Conservation (phyloP, 2,888 invertebrate genomes). For the Nysson spinosus region DNA sequence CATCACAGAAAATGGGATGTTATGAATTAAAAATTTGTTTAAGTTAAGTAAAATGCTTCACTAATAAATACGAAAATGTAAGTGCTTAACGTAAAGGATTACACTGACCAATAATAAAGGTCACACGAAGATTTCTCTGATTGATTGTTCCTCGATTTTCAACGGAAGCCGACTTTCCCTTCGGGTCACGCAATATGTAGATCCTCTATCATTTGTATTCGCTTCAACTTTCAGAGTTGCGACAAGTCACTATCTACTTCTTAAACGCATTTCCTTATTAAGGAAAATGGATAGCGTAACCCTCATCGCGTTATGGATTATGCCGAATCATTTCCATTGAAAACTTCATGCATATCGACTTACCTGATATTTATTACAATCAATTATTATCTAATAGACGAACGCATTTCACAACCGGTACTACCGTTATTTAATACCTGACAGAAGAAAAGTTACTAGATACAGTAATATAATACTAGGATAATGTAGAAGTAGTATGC, state of each 20-base stretch:
- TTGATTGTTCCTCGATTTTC: constrained; percentile 23
- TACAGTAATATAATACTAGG: too few species aligned
- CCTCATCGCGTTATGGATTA: background rate
- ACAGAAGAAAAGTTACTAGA: too few species aligned
- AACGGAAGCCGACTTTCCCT: constrained; percentile 42
- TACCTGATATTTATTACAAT: background rate
- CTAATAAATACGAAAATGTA: too few species aligned
- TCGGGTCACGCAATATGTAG: constrained; percentile 19
- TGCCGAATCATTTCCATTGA: background rate
- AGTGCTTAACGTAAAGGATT: constrained; percentile 22
- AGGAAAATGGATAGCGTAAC: constrained; percentile 13
- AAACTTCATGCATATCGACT: too few species aligned
- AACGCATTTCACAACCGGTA: too few species aligned
- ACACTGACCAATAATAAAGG: constrained; percentile 22
- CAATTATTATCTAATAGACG: too few species aligned
- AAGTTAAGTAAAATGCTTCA: too few species aligned
- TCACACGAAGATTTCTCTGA: constrained; percentile 25
- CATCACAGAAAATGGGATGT: too few species aligned
- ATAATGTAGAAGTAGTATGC: too few species aligned
- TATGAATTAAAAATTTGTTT: too few species aligned
- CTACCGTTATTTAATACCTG: too few species aligned
- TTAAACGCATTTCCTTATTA: constrained; percentile 15
- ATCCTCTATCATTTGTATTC: constrained; percentile 29
- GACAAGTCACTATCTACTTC: constrained; percentile 11
- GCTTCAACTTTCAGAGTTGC: constrained; percentile 20